A percentile compares a stretch with the other conserved stretches of the same genome.
These are phyloP conservation scores for Drosophila kanekoi DNA, from an alignment of 2,888 invertebrate genomes.

Conservation along the genomic window DNA sequence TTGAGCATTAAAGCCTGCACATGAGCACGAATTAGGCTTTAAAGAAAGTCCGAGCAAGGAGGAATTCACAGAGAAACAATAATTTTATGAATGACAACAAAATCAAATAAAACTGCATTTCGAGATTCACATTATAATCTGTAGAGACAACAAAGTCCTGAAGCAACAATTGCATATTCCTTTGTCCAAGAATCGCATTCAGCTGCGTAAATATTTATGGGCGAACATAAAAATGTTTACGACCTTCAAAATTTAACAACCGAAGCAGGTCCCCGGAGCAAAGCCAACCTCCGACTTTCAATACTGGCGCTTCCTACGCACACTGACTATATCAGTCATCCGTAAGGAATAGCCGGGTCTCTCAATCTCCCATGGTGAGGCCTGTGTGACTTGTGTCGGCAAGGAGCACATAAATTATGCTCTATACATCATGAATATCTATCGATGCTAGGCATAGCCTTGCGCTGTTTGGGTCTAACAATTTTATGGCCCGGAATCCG, in stretches of 20 bases:
- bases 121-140: slow-evolving; percentile 29
- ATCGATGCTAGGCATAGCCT: slow-evolving; percentile 53
- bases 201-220: slow-evolving; percentile 73
- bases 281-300: background rate
- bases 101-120: slow-evolving; percentile 15
- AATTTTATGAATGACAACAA: slow-evolving; percentile 11
- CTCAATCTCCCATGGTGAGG: slow-evolving; percentile 14
- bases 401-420: slow-evolving; percentile 74
- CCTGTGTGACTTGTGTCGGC: slow-evolving; percentile 52
- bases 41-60: background rate
- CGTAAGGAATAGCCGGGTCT: slow-evolving; percentile 48
- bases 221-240: slow-evolving; percentile 75
- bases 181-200: slow-evolving; percentile 43
- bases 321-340: slow-evolving; percentile 49
- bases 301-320: slow-evolving; percentile 46
- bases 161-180: slow-evolving; percentile 48
- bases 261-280: slow-evolving; percentile 31
- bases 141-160: slow-evolving; percentile 18
- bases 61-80: background rate
- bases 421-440: slow-evolving; percentile 70
- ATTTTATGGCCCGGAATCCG: slow-evolving; percentile 56
- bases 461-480: slow-evolving; percentile 23
- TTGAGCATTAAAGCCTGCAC: too few species aligned
- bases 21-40: background rate
- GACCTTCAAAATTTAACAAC: slow-evolving; percentile 76